Evolutionary conservation across 2,888 invertebrate genomes (phyloP), one percentile per base, ranked within the genome.

Genomic region (Cenopis cana): DNA sequence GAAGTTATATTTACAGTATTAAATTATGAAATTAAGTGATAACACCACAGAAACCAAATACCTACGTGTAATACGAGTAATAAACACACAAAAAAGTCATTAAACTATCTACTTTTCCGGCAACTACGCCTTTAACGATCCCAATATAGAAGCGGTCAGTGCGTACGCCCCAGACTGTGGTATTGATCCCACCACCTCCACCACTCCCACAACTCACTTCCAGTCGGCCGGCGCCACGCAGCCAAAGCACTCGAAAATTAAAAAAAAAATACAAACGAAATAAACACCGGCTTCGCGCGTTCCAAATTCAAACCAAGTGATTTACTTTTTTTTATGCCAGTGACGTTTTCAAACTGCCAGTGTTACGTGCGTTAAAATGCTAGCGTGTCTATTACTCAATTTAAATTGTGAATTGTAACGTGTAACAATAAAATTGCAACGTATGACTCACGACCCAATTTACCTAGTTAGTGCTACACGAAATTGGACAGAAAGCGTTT

Each of bases 211-310:
- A 83, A 84, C 81, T 80, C 83, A 80, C 85, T 85, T 81, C 78
- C 86, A 91, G 91, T 92, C 91, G 90, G 88, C 89, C 89, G 89
- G 88, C 88, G 90, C 89, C 89, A 88, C 85, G 88, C 90, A 85
- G 80, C 82, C 88, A 79, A 75, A 87, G 84, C 84, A 88, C 89
- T 80, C 82, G 76, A 81, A 82, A 78, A 79, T 77, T 79, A 81
- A 77, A 73, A 73, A 84, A 79, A 82, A 82, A 80, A 5, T 24
- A 77, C 76, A 76, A 72, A 78, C 74, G 76, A 46, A 46, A 46
- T 46, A 46, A n/a, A 46, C 46, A 46, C 77, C 77, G 69, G 66
- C 67, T 69, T 62, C 49, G 64, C 64, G 64, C 36, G 64, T 78
- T 81, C 69, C 69, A 41, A 20, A 54, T 54, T 72, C 64, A 56